Base-by-base conservation (phyloP, 2,888 invertebrate species). In the Trichogramma dendrolimi region DNA sequence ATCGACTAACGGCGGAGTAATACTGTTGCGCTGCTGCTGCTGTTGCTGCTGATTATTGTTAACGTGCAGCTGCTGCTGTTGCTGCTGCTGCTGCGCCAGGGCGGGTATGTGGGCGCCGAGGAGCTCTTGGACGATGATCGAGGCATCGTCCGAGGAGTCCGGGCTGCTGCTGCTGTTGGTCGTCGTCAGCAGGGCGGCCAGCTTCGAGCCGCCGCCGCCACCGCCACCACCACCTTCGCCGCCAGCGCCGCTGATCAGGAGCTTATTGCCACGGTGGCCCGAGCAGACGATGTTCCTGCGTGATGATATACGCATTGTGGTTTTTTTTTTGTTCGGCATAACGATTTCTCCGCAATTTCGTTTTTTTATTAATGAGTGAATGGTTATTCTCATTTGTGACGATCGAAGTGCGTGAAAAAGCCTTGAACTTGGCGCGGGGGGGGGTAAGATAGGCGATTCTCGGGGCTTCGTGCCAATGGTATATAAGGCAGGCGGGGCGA, bases 1-100 rank as follows among this genome's bases (percentile, higher is more conserved):
- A 72, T 75, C 73, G 77, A 83, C 83, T 82, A 82, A 83, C 83
- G 81, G 81, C 79, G 76, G 77, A 75, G 82, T 82, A 76, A 82
- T 79, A 81, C 83, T 83, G 80, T 83, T 81, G 73, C 83, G 81
- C 70, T 82, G 81, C 72, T 80, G 79, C 70, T 71, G 71, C 69
- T 69, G 72, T 63, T 74, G 70, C 67, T 73, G 8, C 10, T 7
- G 10, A 14, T 14, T 49, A 14, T 49, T 49, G 49, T 10, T 14
- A 68, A 68, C 62, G 68, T 67, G 68, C 63, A 66, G 62, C 58
- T 62, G 64, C 14, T 27, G 71, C 68, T 69, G 72, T 63, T 74
- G 70, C 67, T 73, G 71, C 68, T 69, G 72, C 63, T 74, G 70
- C 67, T 73, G 8, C 2, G 8, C 14, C n/a, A 7, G 2, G 49